Evolutionary conservation across 2,113 vertebrate species (phyloP).

Genomic region (Otolemur garnettii): DNA sequence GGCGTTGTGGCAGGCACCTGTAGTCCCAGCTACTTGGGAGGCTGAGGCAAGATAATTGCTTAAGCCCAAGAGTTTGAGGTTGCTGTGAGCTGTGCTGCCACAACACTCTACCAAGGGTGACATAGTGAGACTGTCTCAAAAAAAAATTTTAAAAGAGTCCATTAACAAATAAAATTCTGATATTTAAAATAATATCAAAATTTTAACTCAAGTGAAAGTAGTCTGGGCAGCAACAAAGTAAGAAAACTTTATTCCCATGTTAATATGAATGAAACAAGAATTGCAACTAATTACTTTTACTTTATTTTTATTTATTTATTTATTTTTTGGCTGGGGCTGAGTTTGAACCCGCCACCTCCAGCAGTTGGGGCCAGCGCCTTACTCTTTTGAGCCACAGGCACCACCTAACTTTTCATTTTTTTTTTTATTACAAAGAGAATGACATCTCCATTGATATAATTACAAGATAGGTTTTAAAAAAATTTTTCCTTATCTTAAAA

Average conservation of each 20-base stretch:
- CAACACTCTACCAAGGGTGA: too few relatives aligned
- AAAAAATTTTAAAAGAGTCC: neutral
- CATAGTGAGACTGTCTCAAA: too few relatives aligned
- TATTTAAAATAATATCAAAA: conserved; percentile 52
- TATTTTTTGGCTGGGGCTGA: too few relatives aligned
- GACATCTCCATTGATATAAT: neutral
- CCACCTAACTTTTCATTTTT: neutral
- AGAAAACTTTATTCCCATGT: neutral
- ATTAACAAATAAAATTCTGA: neutral
- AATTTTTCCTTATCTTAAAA: neutral
- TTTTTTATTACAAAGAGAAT: conserved; percentile 32
- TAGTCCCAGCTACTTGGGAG: too few relatives aligned
- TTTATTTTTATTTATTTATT: conserved; percentile 24
- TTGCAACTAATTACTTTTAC: neutral
- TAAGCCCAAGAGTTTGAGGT: too few relatives aligned
- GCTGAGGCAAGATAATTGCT: too few relatives aligned
- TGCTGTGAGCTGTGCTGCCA: too few relatives aligned
- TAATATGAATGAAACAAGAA: conserved; percentile 11
- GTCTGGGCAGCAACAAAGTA: conserved; percentile 36
- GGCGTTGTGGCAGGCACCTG: too few relatives aligned
- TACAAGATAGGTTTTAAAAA: neutral
- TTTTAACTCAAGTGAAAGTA: conserved; percentile 50
- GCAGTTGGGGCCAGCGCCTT: too few relatives aligned
- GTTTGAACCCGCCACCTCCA: too few relatives aligned
- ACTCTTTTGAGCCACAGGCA: too few relatives aligned